These are phyloP conservation scores for Arvicanthis niloticus DNA, from an alignment of 2,113 vertebrate genomes.

Conservation along the genomic window DNA sequence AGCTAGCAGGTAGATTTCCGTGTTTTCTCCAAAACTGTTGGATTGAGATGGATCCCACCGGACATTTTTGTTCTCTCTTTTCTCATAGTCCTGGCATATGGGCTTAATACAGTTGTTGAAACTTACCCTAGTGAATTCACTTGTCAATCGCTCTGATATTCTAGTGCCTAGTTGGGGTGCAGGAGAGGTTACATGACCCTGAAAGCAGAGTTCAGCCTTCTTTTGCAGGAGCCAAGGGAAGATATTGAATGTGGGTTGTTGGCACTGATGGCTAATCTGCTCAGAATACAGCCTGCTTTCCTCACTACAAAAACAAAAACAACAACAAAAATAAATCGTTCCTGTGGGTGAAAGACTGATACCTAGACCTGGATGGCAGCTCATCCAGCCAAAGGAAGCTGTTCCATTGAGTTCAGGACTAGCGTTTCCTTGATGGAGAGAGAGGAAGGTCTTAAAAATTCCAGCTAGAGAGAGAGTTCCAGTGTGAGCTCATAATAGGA, in stretches of 20 bases:
- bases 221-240: constrained; percentile 5
- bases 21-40: no score
- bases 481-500: neutral
- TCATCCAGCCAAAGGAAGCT: neutral
- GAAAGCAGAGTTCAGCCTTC: constrained; percentile 26
- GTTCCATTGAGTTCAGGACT: neutral
- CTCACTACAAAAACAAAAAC: neutral
- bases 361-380: neutral
- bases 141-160: constrained; percentile 31
- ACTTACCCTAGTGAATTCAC: constrained; percentile 39
- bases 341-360: neutral
- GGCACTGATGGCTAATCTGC: neutral
- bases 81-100: neutral
- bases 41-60: neutral
- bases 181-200: neutral
- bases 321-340: neutral
- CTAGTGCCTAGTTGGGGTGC: neutral
- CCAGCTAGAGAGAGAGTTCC: neutral
- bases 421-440: neutral
- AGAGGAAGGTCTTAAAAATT: neutral
- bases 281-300: constrained; percentile 22
- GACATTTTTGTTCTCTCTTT: neutral
- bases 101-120: neutral
- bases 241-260: neutral
- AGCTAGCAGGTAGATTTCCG: neutral